These are phyloP conservation scores for Solea solea DNA, from an alignment of 2,113 vertebrate genomes.

Conservation along the genomic window DNA sequence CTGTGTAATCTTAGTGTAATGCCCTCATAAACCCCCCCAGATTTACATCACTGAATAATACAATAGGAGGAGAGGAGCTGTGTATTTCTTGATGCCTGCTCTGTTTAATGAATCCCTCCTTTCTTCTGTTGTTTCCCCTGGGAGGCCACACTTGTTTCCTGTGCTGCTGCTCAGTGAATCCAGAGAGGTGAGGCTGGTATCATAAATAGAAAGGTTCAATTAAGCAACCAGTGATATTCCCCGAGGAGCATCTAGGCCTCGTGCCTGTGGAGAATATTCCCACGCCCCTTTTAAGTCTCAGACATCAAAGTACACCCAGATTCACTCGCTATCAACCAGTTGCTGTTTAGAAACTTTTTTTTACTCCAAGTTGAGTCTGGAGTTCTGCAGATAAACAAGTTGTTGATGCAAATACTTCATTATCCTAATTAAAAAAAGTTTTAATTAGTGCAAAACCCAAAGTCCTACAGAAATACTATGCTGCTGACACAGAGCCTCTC, in stretches of 20 bases:
- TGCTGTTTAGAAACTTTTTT: constrained; percentile 34
- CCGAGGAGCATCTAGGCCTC: constrained; percentile 52
- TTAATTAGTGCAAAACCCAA: background rate
- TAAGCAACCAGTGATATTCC: constrained; percentile 67
- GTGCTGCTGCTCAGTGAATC: constrained; percentile 32
- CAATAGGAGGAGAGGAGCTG: constrained; percentile 54
- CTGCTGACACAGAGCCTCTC: constrained; percentile 23
- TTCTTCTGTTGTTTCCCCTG: constrained; percentile 42
- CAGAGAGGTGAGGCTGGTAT: constrained; percentile 56
- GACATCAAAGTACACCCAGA: constrained; percentile 67
- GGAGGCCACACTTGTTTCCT: constrained; percentile 47
- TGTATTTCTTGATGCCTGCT: constrained; percentile 43
- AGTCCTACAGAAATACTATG: constrained; percentile 21
- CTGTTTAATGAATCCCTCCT: constrained; percentile 58
- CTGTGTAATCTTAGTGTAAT: constrained; percentile 79
- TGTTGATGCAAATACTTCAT: constrained; percentile 20
- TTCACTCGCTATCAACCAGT: constrained; percentile 50
- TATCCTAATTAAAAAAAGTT: constrained; percentile 21
- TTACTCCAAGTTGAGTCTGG: background rate
- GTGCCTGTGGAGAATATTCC: constrained; percentile 64
- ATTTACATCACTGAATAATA: constrained; percentile 74
- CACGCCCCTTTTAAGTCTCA: constrained; percentile 56
- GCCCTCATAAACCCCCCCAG: constrained; percentile 63
- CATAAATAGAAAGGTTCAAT: constrained; percentile 77
- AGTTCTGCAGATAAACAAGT: constrained; percentile 20